Base-by-base conservation (phyloP, 2,113 vertebrate species). In the Myotis brandtii region DNA sequence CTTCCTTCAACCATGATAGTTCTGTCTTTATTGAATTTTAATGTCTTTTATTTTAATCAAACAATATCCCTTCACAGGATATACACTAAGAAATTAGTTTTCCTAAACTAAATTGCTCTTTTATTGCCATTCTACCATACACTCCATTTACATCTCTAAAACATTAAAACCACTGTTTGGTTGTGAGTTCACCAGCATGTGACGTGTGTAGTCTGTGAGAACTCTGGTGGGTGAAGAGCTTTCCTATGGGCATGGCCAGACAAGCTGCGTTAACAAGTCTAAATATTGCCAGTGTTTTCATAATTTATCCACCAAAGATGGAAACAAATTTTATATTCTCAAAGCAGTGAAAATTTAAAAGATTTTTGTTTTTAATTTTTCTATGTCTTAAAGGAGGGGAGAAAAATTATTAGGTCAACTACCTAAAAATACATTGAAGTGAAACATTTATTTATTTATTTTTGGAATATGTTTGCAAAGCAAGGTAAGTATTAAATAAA, bases 21-120 rank as follows among this genome's bases (percentile, higher is more conserved):
- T 50, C 96, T 96, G 6, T 89, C 95, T 97, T 97, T 96, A 97
- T 97, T 87, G 81, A n/a, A 52, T 92, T 96, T 97, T 95, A 96
- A 96, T 97, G 94, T 94, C 14, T 94, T 91, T 94, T 97, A 84
- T 97, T 97, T 94, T 96, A 97, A 97, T 97, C 95, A 96, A 93
- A 96, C 96, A 97, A 97, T 98, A 97, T 94, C 4, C 21, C 56
- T 96, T 86, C 94, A 27, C 48, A 97, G 85, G 48, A 96, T 86
- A 94, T 89, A 52, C 13, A 96, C 76, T 43, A 97, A 92, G 95
- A 86, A 97, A 96, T 97, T 88, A 93, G 77, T 91, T 97, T 98
- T 93, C 88, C 12, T 86, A 56, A 62, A 96, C 89, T 91, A 84
- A 94, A 94, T 94, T 83, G 92, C 83, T 95, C 96, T 96, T 95